Evolutionary conservation across 1,140 invertebrate species (phyloP).

Genomic region (Galleria mellonella): DNA sequence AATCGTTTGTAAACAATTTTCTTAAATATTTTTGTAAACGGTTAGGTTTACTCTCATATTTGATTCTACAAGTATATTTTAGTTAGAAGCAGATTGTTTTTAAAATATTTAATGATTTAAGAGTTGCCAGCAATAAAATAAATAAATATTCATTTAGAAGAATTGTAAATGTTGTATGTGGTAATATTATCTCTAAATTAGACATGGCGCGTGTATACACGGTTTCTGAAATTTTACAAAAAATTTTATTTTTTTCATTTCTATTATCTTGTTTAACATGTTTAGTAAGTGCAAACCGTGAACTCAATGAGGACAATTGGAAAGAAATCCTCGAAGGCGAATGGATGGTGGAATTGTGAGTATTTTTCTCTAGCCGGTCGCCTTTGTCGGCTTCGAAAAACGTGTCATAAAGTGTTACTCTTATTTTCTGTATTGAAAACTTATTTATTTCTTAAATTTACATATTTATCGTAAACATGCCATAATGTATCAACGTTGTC

Average conservation of each 20-base stretch:
- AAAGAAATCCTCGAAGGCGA: slow-evolving; percentile 58
- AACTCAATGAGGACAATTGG: slow-evolving; percentile 65
- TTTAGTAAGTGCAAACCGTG: slow-evolving; percentile 48
- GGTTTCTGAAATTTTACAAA: slow-evolving; percentile 49
- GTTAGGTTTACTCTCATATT: too few species aligned
- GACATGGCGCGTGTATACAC: slow-evolving; percentile 59
- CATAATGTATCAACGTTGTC: not conserved
- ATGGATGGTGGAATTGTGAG: slow-evolving; percentile 71
- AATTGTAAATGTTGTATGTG: not conserved
- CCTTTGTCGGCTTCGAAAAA: slow-evolving; percentile 26
- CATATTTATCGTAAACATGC: not conserved
- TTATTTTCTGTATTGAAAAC: not conserved
- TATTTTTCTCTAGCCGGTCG: slow-evolving; percentile 35
- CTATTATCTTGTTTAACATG: slow-evolving; percentile 51
- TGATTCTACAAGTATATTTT: too few species aligned
- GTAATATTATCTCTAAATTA: slow-evolving; percentile 27
- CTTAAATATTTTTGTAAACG: too few species aligned
- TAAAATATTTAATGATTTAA: too few species aligned
- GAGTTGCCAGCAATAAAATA: too few species aligned
- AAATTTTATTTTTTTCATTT: slow-evolving; percentile 53
- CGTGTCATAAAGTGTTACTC: slow-evolving; percentile 35
- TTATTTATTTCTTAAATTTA: slow-evolving; percentile 1
- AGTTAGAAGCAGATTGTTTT: too few species aligned
- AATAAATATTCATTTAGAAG: not conserved
- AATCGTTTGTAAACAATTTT: too few species aligned